Percentiles rank a stretch among this genome's conserved stretches.
Conservation (phyloP, 1,140 invertebrate species). For the Neotoxoptera formosana region DNA sequence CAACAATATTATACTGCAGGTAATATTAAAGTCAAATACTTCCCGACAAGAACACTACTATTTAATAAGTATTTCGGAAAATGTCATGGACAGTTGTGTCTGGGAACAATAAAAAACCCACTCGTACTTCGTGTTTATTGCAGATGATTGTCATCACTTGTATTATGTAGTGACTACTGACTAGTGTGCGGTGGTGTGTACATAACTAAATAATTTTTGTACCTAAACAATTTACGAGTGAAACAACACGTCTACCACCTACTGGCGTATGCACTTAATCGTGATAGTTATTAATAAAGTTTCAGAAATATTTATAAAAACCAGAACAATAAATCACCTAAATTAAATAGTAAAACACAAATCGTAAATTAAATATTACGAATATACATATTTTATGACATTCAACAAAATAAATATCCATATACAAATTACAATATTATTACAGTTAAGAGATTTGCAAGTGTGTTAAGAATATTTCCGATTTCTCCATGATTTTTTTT, state of each 20-base stretch:
- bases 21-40: constrained; percentile 3
- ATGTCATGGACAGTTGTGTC: neutral
- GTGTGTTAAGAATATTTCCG: too few relatives aligned
- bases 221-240: neutral
- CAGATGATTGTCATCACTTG: neutral
- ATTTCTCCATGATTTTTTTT: neutral
- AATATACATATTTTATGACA: neutral
- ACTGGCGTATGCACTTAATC: neutral
- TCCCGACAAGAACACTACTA: neutral
- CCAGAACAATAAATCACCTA: too few relatives aligned
- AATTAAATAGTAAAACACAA: neutral
- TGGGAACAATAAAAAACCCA: neutral
- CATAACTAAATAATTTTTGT: neutral
- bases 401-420: neutral
- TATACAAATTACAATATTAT: neutral
- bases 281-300: neutral
- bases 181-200: neutral
- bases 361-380: neutral
- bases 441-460: neutral
- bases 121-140: neutral
- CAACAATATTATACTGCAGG: neutral
- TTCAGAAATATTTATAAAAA: neutral
- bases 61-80: neutral
- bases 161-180: neutral
- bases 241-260: neutral